These are phyloP conservation scores for Megaceryle alcyon DNA, from an alignment of 2,797 vertebrate genomes.

Conservation along the genomic window DNA sequence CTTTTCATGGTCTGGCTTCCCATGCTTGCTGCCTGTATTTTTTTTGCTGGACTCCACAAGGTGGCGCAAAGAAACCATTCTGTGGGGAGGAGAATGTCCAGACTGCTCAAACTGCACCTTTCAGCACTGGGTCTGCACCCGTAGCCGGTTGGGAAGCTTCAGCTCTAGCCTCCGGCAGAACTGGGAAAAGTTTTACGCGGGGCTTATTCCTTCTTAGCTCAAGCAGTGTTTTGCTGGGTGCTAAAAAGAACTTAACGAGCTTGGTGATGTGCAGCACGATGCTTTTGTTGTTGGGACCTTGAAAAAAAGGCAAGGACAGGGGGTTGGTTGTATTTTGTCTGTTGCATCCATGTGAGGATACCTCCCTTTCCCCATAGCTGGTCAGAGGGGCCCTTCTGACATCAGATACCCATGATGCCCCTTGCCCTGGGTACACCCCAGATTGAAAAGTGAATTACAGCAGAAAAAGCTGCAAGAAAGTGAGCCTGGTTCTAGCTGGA, in stretches of 20 bases:
- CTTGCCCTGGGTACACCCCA: not conserved
- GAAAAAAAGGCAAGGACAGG: not conserved
- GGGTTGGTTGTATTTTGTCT: not conserved
- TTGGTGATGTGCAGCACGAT: rapidly evolving
- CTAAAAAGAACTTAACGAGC: rapidly evolving
- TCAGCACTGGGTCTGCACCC: not conserved
- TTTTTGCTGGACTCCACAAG: not conserved
- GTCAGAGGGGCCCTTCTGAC: not conserved
- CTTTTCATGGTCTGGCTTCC: not conserved
- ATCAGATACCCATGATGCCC: rapidly evolving
- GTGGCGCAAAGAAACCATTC: constrained; percentile 10
- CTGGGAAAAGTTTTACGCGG: not conserved
- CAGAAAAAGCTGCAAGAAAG: not conserved
- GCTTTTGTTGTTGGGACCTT: not conserved
- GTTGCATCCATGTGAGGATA: not conserved
- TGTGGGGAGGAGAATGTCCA: not conserved
- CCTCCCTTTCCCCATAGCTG: not conserved
- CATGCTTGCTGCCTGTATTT: not conserved
- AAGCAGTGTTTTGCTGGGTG: not conserved
- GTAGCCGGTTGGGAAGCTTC: not conserved
- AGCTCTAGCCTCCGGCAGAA: not conserved
- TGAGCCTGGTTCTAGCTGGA: not conserved
- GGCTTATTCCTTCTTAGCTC: not conserved
- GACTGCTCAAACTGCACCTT: not conserved
- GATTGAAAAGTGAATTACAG: not conserved